These are phyloP conservation scores for Pterophyllum scalare DNA, from an alignment of 2,113 vertebrate species.

Conservation along the genomic window DNA sequence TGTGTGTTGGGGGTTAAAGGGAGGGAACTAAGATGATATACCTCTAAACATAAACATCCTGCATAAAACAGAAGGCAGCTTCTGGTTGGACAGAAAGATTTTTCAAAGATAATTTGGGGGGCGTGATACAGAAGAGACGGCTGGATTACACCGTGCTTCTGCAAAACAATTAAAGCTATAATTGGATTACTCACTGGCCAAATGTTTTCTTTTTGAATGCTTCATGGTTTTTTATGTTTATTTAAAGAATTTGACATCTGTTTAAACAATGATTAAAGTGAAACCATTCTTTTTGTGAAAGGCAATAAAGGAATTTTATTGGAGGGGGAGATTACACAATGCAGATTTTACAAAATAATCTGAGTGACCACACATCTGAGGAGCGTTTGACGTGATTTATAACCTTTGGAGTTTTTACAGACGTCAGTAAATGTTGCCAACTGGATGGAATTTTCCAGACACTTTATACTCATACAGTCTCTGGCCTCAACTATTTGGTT, in stretches of 20 bases:
- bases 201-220: not conserved
- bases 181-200: slow-evolving; percentile 18
- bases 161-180: slow-evolving; percentile 15
- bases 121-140: slow-evolving; percentile 41
- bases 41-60: slow-evolving; percentile 76
- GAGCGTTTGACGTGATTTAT: slow-evolving; percentile 69
- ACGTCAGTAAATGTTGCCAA: slow-evolving; percentile 69
- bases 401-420: slow-evolving; percentile 71
- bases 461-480: slow-evolving; percentile 47
- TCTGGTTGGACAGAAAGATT: slow-evolving; percentile 78
- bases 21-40: slow-evolving; percentile 69
- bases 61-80: slow-evolving; percentile 57
- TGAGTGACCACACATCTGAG: slow-evolving; percentile 57
- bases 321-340: slow-evolving; percentile 39
- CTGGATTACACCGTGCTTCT: slow-evolving; percentile 2
- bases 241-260: slow-evolving; percentile 2
- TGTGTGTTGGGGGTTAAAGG: slow-evolving; percentile 43
- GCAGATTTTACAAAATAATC: slow-evolving; percentile 54
- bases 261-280: slow-evolving; percentile 13
- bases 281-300: slow-evolving; percentile 16
- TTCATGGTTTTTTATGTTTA: not conserved
- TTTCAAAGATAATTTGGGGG: slow-evolving; percentile 67
- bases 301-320: slow-evolving; percentile 38
- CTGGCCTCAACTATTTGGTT: slow-evolving; percentile 55
- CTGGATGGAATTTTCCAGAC: slow-evolving; percentile 74